Base-by-base conservation (phyloP, 2,113 vertebrate species). In the Onychostoma macrolepis region DNA sequence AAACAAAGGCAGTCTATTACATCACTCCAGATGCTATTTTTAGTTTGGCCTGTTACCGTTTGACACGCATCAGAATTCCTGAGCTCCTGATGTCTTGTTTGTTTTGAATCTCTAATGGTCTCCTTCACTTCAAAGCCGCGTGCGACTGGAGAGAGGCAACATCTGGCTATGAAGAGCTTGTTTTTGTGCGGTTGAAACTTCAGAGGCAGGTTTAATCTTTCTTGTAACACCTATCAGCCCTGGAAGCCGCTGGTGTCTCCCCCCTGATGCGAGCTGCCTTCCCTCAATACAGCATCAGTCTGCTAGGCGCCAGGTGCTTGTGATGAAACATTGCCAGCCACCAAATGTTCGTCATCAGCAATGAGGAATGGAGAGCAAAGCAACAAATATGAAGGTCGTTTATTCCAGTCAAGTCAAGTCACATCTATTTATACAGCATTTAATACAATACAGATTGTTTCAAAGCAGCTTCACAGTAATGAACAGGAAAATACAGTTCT, bases 191-290 rank as follows among this genome's bases (percentile, higher is more conserved):
- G 43, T 45, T 80, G 50, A 90, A 91, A 94, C 91, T 92, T 92
- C 92, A 92, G 90, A 92, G 89, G 74, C 85, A 50, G 0, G 19
- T 93, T 93, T 92, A 92, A 93, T 94, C 90, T 91, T 76, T 87
- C 89, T 90, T 53, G 88, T 61, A 87, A 89, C 80, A 88, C 88
- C 69, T 67, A 33, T 83, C 69, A 85, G 26, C 80, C 36, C 63
- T 63, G 50, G 30, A 50, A 86, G 80, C 72, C 50, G 56, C 28
- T 79, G 12, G 74, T 83, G 61, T 88, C 48, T 83, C 63, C 80
- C 48, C 9, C 85, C 63, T 69, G 75, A 50, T 69, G 61, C 4
- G 21, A 21, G 19, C 45, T 36, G 30, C 6, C 50, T 15, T 78
- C 84, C 26, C 56, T 63, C 41, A 38, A 43, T 30, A 43, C 63